Conservation (phyloP, 1,140 invertebrate genomes). For the Pseudomyrmex flavicornis region DNA sequence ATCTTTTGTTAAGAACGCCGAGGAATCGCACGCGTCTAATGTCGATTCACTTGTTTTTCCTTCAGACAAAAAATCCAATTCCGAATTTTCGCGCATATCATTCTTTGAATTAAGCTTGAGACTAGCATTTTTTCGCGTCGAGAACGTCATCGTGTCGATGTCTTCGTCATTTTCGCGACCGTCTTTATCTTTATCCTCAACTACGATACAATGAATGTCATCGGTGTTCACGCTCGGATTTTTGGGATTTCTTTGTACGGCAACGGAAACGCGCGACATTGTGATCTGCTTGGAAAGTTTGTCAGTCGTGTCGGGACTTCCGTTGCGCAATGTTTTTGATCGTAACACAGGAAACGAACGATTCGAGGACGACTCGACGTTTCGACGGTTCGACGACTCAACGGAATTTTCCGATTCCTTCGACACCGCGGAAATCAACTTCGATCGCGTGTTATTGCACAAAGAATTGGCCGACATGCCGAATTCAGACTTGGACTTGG, state of each 20-base stretch:
- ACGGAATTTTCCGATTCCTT: neutral
- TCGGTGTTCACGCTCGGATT: slow-evolving; percentile 7
- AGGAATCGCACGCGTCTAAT: slow-evolving; percentile 2
- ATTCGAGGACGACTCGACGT: neutral
- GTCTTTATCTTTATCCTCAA: neutral
- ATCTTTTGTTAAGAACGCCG: slow-evolving; percentile 1
- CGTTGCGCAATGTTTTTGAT: slow-evolving; percentile 43
- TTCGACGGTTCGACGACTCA: neutral
- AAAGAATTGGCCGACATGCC: slow-evolving; percentile 37
- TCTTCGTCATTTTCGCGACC: neutral
- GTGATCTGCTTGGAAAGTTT: neutral
- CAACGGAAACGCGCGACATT: slow-evolving; percentile 3
- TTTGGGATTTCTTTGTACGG: slow-evolving; percentile 11
- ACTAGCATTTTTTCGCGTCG: slow-evolving; percentile 1
- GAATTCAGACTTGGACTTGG: slow-evolving; percentile 41
- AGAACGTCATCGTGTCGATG: neutral
- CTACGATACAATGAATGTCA: neutral
- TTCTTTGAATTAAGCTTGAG: slow-evolving; percentile 23
- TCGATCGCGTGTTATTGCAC: slow-evolving; percentile 26
- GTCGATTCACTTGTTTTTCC: slow-evolving; percentile 1
- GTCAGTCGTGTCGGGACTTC: neutral
- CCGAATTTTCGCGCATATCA: slow-evolving; percentile 9
- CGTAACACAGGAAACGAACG: neutral
- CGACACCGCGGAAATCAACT: neutral
- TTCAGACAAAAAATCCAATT: neutral